phyloP scores from a whole-genome alignment of 2,113 vertebrate species.

The Coregonus clupeaformis region DNA sequence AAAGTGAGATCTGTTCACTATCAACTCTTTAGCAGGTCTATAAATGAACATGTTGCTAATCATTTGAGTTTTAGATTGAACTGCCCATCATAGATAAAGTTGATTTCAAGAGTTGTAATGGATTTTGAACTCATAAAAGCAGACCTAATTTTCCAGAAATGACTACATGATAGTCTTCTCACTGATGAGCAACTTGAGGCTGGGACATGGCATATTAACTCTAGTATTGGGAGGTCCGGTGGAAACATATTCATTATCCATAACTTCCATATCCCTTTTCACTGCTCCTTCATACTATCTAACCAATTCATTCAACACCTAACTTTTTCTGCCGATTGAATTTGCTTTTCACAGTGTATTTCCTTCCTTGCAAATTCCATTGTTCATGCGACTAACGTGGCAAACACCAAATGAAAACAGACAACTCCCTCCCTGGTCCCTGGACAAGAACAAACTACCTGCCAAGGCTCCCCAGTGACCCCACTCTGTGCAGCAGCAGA shows the following conservation, averaged over 20 bases:
- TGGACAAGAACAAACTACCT: neutral
- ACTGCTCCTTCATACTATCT: neutral
- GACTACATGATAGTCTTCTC: too few relatives aligned
- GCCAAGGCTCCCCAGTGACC: constrained; percentile 20
- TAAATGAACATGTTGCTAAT: too few relatives aligned
- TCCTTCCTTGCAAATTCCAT: neutral
- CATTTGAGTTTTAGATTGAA: too few relatives aligned
- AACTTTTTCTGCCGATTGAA: neutral
- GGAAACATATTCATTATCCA: too few relatives aligned
- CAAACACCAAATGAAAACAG: constrained; percentile 15
- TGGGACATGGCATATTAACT: too few relatives aligned
- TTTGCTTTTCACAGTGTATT: neutral
- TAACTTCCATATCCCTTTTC: neutral
- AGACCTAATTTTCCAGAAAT: too few relatives aligned
- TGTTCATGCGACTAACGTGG: neutral
- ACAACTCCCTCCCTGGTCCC: neutral
- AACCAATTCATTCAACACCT: neutral
- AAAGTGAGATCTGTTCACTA: neutral
- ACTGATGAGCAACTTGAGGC: too few relatives aligned
- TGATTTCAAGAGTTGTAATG: too few relatives aligned
- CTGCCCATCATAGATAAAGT: too few relatives aligned
- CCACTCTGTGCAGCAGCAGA: constrained; percentile 3
- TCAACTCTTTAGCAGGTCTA: neutral
- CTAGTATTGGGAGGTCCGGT: too few relatives aligned
- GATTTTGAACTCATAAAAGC: too few relatives aligned